Evolutionary conservation across 2,113 vertebrate genomes (phyloP).

Genomic region (Lepus americanus): DNA sequence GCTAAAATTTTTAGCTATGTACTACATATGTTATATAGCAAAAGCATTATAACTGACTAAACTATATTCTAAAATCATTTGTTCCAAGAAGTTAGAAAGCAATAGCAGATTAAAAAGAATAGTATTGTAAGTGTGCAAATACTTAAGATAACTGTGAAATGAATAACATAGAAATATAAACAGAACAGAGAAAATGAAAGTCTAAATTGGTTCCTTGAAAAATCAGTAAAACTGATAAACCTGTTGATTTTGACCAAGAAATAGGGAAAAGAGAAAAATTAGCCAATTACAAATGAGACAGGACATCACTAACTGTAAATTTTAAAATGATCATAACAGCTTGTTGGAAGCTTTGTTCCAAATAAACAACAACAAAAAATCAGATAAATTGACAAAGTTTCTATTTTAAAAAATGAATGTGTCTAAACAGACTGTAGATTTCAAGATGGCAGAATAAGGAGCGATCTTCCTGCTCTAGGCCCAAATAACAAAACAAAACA

Average conservation of each 20-base stretch:
- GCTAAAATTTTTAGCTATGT: neutral
- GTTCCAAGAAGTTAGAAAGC: slow-evolving; percentile 3
- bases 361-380: neutral
- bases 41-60: neutral
- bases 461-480: too few species aligned
- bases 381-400: neutral
- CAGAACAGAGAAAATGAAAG: neutral
- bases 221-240: neutral
- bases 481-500: too few species aligned
- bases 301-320: neutral
- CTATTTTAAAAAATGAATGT: neutral
- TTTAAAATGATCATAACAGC: neutral
- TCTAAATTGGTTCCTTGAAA: neutral
- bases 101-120: neutral
- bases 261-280: neutral
- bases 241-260: neutral
- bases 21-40: neutral
- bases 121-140: neutral
- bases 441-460: too few species aligned
- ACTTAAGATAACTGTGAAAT: neutral
- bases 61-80: neutral
- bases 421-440: neutral
- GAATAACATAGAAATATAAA: slow-evolving; percentile 4
- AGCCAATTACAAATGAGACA: neutral
- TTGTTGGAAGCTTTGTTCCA: neutral